These are phyloP conservation scores for Hemitrygon akajei DNA, from an alignment of 2,797 vertebrate species.

Conservation along the genomic window DNA sequence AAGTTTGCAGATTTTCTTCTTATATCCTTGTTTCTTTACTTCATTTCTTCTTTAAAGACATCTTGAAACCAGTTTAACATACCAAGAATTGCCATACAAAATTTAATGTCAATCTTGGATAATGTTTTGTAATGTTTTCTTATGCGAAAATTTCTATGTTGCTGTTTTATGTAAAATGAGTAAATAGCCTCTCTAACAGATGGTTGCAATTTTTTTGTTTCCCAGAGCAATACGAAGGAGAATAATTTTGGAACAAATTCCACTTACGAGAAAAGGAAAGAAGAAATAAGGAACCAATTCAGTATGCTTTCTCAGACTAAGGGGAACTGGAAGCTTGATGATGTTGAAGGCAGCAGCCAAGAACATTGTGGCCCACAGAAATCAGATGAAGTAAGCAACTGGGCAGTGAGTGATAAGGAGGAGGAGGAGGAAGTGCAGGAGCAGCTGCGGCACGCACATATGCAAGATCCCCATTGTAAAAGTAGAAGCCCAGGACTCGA, in stretches of 20 bases:
- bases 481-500: slow-evolving; percentile 19
- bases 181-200: slow-evolving; percentile 35
- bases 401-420: slow-evolving; percentile 42
- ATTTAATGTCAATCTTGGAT: too few species aligned
- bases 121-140: too few species aligned
- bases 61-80: too few species aligned
- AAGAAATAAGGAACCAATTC: slow-evolving; percentile 42
- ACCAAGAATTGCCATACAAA: too few species aligned
- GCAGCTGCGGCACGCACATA: slow-evolving; percentile 40
- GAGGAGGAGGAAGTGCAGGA: slow-evolving; percentile 33
- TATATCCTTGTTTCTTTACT: too few species aligned
- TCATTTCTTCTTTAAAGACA: too few species aligned
- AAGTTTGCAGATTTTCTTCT: too few species aligned
- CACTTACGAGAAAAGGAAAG: slow-evolving; percentile 40
- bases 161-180: not conserved
- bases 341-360: slow-evolving; percentile 40
- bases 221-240: slow-evolving; percentile 45
- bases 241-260: slow-evolving; percentile 46
- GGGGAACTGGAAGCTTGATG: slow-evolving; percentile 41
- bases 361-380: slow-evolving; percentile 38
- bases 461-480: not conserved
- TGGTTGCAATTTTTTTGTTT: slow-evolving; percentile 38
- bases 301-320: slow-evolving; percentile 39
- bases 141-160: not conserved
- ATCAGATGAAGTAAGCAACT: slow-evolving; percentile 41